A percentile compares a stretch with the other conserved stretches of the same genome.
These are phyloP conservation scores for Pemphredon lugubris DNA, from an alignment of 2,888 invertebrate genomes.

Conservation along the genomic window DNA sequence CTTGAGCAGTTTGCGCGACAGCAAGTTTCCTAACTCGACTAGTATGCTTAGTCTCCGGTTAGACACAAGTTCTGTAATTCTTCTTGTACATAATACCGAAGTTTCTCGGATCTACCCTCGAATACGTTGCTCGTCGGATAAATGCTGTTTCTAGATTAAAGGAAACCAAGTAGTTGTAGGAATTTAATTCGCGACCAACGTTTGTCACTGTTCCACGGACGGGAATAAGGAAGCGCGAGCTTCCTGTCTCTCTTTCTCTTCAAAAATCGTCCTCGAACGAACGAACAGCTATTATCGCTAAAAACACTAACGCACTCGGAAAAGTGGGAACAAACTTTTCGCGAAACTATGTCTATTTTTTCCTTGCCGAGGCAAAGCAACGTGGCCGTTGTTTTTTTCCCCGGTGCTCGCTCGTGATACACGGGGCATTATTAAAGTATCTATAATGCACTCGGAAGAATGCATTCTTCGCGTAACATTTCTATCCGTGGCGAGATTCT, in stretches of 20 bases:
- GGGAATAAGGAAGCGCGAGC: conserved; percentile 10
- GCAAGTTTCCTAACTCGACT: conserved; percentile 14
- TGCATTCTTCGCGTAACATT: conserved; percentile 18
- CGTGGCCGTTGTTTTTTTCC: too few relatives aligned
- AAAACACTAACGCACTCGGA: too few relatives aligned
- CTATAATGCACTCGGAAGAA: conserved; percentile 1
- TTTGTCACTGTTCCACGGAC: conserved; percentile 6
- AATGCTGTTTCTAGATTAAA: conserved; percentile 13
- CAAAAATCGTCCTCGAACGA: too few relatives aligned
- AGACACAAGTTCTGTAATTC: conserved; percentile 37
- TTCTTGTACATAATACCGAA: conserved; percentile 41
- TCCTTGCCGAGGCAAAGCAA: background rate
- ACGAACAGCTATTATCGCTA: too few relatives aligned
- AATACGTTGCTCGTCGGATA: conserved; percentile 6
- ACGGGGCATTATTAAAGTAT: background rate
- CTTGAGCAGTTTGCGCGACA: background rate
- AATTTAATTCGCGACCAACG: conserved; percentile 35
- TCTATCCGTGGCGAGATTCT: conserved; percentile 2
- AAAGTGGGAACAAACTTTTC: background rate
- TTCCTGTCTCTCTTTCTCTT: too few relatives aligned
- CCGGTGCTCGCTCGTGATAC: too few relatives aligned
- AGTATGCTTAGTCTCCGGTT: conserved; percentile 11
- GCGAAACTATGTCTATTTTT: background rate
- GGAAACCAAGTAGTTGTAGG: conserved; percentile 3
- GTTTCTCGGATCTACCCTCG: conserved; percentile 15